Conservation (phyloP, 2,113 vertebrate species). For the Natator depressus region DNA sequence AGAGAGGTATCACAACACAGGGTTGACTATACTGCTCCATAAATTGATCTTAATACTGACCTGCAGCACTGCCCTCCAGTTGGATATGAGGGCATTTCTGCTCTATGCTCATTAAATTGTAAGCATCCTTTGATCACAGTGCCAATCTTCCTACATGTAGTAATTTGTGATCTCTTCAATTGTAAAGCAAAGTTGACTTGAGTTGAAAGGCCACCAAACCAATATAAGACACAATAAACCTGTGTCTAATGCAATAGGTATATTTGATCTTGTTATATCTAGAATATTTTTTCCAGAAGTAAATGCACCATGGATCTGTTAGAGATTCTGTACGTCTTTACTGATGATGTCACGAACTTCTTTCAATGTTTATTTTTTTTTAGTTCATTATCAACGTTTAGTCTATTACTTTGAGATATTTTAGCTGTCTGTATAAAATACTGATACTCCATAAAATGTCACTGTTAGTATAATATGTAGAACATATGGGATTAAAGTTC, state of each 20-base stretch:
- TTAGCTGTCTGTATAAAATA: not conserved
- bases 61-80: not conserved
- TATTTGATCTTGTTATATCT: not conserved
- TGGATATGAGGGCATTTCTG: not conserved
- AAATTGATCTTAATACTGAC: slow-evolving; percentile 27
- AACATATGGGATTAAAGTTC: not conserved
- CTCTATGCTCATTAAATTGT: slow-evolving; percentile 42
- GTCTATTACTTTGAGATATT: not conserved
- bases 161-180: slow-evolving; percentile 31
- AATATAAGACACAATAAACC: slow-evolving; percentile 13
- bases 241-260: not conserved
- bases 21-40: not conserved
- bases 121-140: slow-evolving; percentile 3
- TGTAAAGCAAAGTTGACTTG: slow-evolving; percentile 12
- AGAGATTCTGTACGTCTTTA: not conserved
- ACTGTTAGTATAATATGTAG: not conserved
- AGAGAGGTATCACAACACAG: not conserved
- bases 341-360: not conserved
- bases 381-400: not conserved
- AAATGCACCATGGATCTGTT: not conserved
- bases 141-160: not conserved
- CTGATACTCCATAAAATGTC: not conserved
- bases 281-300: not conserved
- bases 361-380: not conserved
- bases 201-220: slow-evolving; percentile 16